Base-by-base conservation (phyloP, 2,888 invertebrate genomes). In the Nysson spinosus region DNA sequence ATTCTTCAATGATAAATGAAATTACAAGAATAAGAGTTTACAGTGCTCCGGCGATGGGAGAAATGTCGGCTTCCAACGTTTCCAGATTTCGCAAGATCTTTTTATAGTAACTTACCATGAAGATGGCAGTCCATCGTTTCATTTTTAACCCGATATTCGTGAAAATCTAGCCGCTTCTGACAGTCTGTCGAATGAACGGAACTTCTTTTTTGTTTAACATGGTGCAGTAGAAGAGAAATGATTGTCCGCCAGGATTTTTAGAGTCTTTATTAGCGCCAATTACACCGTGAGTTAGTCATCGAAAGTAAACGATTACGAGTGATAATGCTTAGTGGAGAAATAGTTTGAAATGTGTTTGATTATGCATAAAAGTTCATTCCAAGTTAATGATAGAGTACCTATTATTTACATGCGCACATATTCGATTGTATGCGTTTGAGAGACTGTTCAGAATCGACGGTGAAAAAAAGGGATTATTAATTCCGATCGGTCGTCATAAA, bases 381-480 rank as follows among this genome's bases (percentile, higher is more conserved):
- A 17, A 32, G 17, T 22, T 19, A 14, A 44, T 26, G 26, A 16
- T 30, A 14, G 2, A 39, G 11, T 28, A 54, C 20, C 9, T 17
- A 11, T 12, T 30, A 17, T 17, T 16, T 17, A 17, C 39, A 37
- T 30, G 30, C 49, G 54, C 51, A 47, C 51, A 43, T 49, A 54
- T 71, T 63, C 58, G 55, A 66, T 52, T n/a, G 46, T 42, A 56
- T 58, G 61, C 56, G 57, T 71, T 71, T 66, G 62, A 74, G 62
- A 77, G 75, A 77, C 68, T 73, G 73, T 65, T 54, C 55, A 56
- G 61, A 68, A 63, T 37, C 44, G 61, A 62, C 56, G 57, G 54
- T 44, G 40, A 40, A 51, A 17, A 40, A 32, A 34, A 40, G 19
- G 32, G 16, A 11, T 26, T 26, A 65, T 62, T 65, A 60, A 44